Evolutionary conservation across 2,113 vertebrate species (phyloP).

Genomic region (Hystrix cristata): DNA sequence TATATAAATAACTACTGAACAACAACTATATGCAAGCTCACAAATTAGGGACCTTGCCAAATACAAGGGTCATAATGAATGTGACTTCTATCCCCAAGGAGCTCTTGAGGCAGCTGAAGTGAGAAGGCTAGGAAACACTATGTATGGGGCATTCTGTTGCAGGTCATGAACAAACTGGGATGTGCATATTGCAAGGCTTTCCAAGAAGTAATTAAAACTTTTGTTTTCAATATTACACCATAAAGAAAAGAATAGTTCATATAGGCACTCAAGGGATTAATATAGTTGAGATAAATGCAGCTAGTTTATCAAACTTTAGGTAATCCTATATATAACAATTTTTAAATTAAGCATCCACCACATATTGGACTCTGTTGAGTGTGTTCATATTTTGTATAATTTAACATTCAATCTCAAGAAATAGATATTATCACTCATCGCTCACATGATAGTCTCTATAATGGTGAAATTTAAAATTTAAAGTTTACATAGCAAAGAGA

Average conservation of each 20-base stretch:
- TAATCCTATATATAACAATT: neutral
- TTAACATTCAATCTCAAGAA: neutral
- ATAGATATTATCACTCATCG: neutral
- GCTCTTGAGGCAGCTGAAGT: neutral
- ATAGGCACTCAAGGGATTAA: neutral
- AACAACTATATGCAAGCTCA: neutral
- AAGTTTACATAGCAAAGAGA: neutral
- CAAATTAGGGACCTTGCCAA: neutral
- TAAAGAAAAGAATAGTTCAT: neutral
- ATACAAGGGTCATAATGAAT: neutral
- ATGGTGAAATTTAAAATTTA: neutral
- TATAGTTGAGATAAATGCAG: neutral
- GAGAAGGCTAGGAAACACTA: neutral
- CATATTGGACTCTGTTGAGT: neutral
- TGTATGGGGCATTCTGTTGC: neutral
- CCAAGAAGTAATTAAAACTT: slow-evolving; percentile 11
- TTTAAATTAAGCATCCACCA: neutral
- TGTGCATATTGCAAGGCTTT: neutral
- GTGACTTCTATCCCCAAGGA: neutral
- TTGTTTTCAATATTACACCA: neutral
- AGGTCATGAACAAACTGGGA: slow-evolving; percentile 20
- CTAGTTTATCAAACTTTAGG: neutral
- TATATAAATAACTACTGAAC: neutral
- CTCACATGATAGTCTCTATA: neutral
- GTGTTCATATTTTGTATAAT: neutral